Base-by-base conservation (phyloP, 2,888 invertebrate genomes). In the Alviniconcha strummeri region DNA sequence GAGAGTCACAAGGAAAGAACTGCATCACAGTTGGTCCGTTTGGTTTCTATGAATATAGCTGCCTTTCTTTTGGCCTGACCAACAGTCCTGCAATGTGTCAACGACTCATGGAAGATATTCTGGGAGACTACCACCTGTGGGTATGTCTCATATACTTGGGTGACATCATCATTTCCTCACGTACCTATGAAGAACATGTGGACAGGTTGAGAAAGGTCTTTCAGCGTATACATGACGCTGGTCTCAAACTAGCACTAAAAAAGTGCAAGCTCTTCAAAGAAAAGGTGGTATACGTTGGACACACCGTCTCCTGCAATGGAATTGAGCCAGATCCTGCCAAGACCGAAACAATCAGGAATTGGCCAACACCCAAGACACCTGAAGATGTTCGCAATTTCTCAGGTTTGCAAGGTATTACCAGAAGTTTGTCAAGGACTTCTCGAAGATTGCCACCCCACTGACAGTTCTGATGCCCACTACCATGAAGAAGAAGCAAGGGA, bases 1-100 rank as follows among this genome's bases (percentile, higher is more conserved):
- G 85, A 85, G 19, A 77, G 82, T 19, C 83, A 88, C 60, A 85
- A 86, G 71, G 82, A 84, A 57, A 69, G 83, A 19, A 86, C 86
- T 5, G 87, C 84, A 5, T 88, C 71, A 85, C 85, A 5, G 86
- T 84, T 5, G 87, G 84, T 8, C 75, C 75, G 15, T 60, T 82
- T 9, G 75, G 82, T 17, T 84, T 83, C 19, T 77, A 72, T 71
- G 83, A 72, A 57, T 60, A 36, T 75, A 56, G 54, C 57, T 9
- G 83, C 56, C 13, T 79, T 67, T 77, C 76, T 17, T 56, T 81
- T 54, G 75, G 74, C 15, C 72, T 79, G n/a, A 54, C 57, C 76
- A 82, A 71, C 54, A 57, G 56, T n/a, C 81, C 81, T 11, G 81
- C 72, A 9, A 81, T 75, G 15, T 81, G 52, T 17, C 72, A 81